These are phyloP conservation scores for Anarhynchus alexandrinus DNA, from an alignment of 2,113 vertebrate species.

Conservation along the genomic window DNA sequence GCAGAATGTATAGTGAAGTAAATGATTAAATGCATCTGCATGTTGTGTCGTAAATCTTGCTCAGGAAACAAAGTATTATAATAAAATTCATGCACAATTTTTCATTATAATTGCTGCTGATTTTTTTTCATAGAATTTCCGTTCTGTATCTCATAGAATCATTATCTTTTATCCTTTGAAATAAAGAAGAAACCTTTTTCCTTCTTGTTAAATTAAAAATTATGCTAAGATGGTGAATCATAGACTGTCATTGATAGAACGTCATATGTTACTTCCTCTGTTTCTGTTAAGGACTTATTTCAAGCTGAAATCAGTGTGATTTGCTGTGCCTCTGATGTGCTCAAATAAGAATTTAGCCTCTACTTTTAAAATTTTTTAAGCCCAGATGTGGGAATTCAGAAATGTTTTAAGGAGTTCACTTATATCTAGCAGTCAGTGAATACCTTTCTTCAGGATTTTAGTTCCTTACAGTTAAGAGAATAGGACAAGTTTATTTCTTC, in stretches of 20 bases:
- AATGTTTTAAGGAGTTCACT: neutral
- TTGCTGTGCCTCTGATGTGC: neutral
- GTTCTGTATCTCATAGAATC: neutral
- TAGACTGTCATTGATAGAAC: neutral
- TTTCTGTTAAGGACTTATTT: neutral
- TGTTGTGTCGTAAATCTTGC: constrained; percentile 50
- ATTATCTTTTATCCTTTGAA: neutral
- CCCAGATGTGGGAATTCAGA: neutral
- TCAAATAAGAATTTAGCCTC: neutral
- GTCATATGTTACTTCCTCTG: neutral
- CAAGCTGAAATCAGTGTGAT: rapidly evolving
- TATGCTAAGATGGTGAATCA: neutral
- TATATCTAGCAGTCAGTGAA: neutral
- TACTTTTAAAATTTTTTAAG: neutral
- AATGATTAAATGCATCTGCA: constrained; percentile 63
- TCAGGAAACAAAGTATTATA: constrained; percentile 43
- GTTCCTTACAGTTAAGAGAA: neutral
- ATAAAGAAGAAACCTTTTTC: neutral
- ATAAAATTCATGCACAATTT: constrained; percentile 63
- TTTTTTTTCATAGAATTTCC: neutral
- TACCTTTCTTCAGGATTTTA: neutral
- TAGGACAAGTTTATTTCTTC: neutral
- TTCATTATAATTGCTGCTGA: neutral
- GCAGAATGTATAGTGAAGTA: constrained; percentile 61
- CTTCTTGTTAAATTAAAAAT: neutral